A percentile compares a stretch with the other conserved stretches of the same genome.
Conservation (phyloP, 2,797 vertebrate genomes). For the Argentina silus region DNA sequence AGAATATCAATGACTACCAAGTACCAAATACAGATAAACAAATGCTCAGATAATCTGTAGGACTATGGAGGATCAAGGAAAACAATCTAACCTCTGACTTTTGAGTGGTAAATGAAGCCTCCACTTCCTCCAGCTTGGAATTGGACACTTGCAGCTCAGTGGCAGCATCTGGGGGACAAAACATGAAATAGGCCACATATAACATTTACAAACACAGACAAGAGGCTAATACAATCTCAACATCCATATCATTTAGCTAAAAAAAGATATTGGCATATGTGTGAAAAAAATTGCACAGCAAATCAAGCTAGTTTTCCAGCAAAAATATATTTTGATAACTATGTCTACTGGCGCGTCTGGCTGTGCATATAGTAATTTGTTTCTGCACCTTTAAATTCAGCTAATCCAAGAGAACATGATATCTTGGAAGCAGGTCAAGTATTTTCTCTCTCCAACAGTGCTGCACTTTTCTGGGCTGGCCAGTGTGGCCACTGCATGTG, state of each 20-base stretch:
- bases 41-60: background rate
- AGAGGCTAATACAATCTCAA: background rate
- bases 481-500: background rate
- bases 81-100: slow-evolving; percentile 85
- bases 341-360: too few species aligned
- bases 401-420: slow-evolving; percentile 19
- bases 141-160: slow-evolving; percentile 86
- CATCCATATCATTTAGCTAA: background rate
- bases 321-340: background rate
- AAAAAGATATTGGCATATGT: too few species aligned
- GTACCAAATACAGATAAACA: background rate
- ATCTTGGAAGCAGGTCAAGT: slow-evolving; percentile 18
- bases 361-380: background rate
- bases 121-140: slow-evolving; percentile 83
- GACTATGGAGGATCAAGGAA: background rate
- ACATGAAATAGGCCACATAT: too few species aligned
- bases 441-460: slow-evolving; percentile 22
- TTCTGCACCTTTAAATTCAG: slow-evolving; percentile 27
- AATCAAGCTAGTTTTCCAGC: background rate
- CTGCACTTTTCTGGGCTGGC: background rate
- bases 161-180: slow-evolving; percentile 74
- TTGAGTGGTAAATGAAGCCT: slow-evolving; percentile 80
- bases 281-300: background rate
- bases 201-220: background rate
- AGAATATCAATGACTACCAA: background rate